Evolutionary conservation across 2,888 invertebrate genomes (phyloP), one percentile per base, ranked within the genome.

Genomic region (Terebella lapidaria): DNA sequence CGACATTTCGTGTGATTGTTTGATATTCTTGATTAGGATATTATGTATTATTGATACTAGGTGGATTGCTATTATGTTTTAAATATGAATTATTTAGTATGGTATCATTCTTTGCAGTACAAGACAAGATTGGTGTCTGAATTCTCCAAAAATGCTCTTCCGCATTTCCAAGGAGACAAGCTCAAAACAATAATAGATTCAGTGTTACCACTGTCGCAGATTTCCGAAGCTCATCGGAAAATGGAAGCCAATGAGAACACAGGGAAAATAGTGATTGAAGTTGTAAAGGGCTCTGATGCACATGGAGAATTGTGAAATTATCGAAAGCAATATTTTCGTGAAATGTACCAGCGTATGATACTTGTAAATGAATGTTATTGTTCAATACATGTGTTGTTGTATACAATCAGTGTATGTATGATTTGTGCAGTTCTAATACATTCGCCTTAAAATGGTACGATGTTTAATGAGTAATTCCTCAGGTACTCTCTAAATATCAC

Each of bases 171-270:
- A 5, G 59, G 63, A n/a, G 74, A 73, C 15, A 61, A 64, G n/a
- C 60, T 78, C n/a, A 65, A 70, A 30, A 70, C 75, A 3, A 67
- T 79, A 28, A 70, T 78, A 42, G 72, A 78, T 58, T 66, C 65
- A 18, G 68, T 71, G 5, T 67, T 76, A 28, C 71, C 74, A 18
- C 65, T 79, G 22, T 68, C 71, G 3, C 61, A 76, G 29, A 70
- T 77, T 18, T 64, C 67, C 2, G 72, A 74, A 18, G 79, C 80
- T 10, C 80, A 80, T 58, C 58, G 57, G 25, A 54, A 66, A 52
- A 77, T 80, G 76, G 79, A 80, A 57, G 63, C 69, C 4, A 79
- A 79, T 61, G 61, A 67, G 26, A 80, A 75, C 59, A 71, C 72
- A 2, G 80, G 80, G 2, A 80, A 80, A 65, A 75, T 80, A 30